Percentiles rank a stretch among this genome's conserved stretches.
These are phyloP conservation scores for Pogonocichla stellata DNA, from an alignment of 2,113 vertebrate species.

Conservation along the genomic window DNA sequence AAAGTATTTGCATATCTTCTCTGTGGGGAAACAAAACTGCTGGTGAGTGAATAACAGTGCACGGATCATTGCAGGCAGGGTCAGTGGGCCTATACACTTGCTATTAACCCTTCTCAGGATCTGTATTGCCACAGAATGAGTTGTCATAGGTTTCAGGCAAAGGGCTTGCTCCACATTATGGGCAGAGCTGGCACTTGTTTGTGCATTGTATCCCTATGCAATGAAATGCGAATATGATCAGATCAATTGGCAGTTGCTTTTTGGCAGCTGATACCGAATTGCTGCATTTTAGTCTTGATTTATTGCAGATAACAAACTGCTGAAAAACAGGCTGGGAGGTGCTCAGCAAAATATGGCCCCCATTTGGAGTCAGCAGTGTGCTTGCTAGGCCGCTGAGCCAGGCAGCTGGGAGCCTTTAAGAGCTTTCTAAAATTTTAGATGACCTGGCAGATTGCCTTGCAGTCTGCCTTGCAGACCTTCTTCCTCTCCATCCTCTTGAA, in stretches of 20 bases:
- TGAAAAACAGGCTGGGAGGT: background rate
- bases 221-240: background rate
- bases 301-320: constrained; percentile 8
- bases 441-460: constrained; percentile 33
- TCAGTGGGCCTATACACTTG: constrained; percentile 53
- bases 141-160: constrained; percentile 50
- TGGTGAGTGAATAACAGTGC: constrained; percentile 52
- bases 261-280: background rate
- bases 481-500: constrained; percentile 1
- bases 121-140: constrained; percentile 15
- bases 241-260: background rate
- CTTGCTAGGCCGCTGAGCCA: background rate
- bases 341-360: background rate
- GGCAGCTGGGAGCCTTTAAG: constrained; percentile 31
- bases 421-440: constrained; percentile 23
- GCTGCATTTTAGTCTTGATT: background rate
- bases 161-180: constrained; percentile 34
- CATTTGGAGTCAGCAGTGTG: background rate
- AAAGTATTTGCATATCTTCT: constrained; percentile 66
- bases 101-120: constrained; percentile 62
- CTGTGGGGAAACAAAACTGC: constrained; percentile 57
- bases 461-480: constrained; percentile 36
- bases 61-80: constrained; percentile 56
- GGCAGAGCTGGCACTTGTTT: constrained; percentile 14
- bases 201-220: background rate